Base-by-base conservation (phyloP, 2,113 vertebrate genomes). In the Cromileptes altivelis region DNA sequence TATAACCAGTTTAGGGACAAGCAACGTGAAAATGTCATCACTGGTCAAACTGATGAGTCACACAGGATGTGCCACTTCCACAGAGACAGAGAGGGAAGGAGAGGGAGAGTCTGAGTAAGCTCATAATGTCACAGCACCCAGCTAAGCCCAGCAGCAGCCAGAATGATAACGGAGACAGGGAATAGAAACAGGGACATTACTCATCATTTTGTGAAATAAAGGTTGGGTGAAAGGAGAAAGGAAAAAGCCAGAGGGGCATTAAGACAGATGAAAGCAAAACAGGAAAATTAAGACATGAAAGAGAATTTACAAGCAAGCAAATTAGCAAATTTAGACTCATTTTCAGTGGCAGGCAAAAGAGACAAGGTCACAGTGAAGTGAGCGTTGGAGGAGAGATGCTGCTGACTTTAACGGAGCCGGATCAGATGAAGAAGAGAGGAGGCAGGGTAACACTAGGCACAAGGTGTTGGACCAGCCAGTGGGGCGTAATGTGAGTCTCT, bases 401-500 rank as follows among this genome's bases (percentile, higher is more conserved):
- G 50, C 67, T 58, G 85, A 71, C 37, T 56, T 49, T 1, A 82
- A 78, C 37, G 53, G 33, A 78, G 65, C 30, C 37, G 1, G 68
- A 63, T 80, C 69, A 73, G 67, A 85, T 69, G 25, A 73, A 56
- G 63, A 80, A 45, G 56, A 87, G 60, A 68, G 11, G 73, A 84
- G 75, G 49, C 64, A 64, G 79, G 40, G 45, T 64, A 72, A 71
- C 70, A 84, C 42, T n/a, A 30, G 49, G 50, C 49, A 57, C 62
- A 73, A 88, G 37, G 74, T 62, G 55, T 58, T 80, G 21, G 21
- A 77, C 18, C 60, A 71, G 45, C 78, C 56, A 71, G 67, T 40
- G 25, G 74, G 75, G 58, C 14, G 89, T 86, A 91, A 91, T 58
- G 57, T 27, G 87, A 92, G 49, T 78, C 80, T 88, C 89, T 85